Evolutionary conservation across 1,140 invertebrate genomes (phyloP).

Genomic region (Ectropis grisescens): DNA sequence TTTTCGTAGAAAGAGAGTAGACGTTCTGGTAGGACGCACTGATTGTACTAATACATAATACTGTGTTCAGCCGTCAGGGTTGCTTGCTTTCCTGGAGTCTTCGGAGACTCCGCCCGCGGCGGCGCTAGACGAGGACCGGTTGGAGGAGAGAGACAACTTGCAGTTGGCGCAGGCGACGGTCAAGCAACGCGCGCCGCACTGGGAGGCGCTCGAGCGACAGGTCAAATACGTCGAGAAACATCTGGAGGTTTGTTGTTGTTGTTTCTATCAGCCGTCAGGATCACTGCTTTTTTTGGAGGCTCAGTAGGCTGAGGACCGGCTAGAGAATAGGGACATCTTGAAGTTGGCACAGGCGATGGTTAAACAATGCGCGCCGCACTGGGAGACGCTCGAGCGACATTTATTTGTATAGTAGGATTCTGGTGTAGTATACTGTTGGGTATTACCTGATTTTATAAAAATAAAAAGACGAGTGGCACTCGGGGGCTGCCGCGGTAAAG

Average conservation of each 20-base stretch:
- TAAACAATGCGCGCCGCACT: constrained; percentile 76
- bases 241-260: constrained; percentile 70
- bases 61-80: constrained; percentile 88
- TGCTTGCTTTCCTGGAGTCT: constrained; percentile 92
- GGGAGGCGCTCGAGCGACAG: constrained; percentile 79
- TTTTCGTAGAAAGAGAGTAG: too few relatives aligned
- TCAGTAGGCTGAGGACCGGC: constrained; percentile 71
- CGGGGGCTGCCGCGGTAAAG: too few relatives aligned
- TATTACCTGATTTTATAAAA: too few relatives aligned
- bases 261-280: not conserved
- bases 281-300: too few relatives aligned
- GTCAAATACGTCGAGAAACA: constrained; percentile 85
- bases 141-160: constrained; percentile 88
- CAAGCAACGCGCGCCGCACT: constrained; percentile 76
- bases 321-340: constrained; percentile 88
- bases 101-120: constrained; percentile 86
- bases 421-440: too few relatives aligned
- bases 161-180: constrained; percentile 91
- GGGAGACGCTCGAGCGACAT: constrained; percentile 80
- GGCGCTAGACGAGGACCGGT: constrained; percentile 73
- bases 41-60: too few relatives aligned
- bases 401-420: too few relatives aligned
- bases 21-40: too few relatives aligned
- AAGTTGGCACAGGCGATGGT: constrained; percentile 91
- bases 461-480: too few relatives aligned